Percentiles rank a stretch among this genome's conserved stretches.
phyloP scores from a whole-genome alignment of 2,888 invertebrate genomes.

The Psococerastis gibbosa region DNA sequence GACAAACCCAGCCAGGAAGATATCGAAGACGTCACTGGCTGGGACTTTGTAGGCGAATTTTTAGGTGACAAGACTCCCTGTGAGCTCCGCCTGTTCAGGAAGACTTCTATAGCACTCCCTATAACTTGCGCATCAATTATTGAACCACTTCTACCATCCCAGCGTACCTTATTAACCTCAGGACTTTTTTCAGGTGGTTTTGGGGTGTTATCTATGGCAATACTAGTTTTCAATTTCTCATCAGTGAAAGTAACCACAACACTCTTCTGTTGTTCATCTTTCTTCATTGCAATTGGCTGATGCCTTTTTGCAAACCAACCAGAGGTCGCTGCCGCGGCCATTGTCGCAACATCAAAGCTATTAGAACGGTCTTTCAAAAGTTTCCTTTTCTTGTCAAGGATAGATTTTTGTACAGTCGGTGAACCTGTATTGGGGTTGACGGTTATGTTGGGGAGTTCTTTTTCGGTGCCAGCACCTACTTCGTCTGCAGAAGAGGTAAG shows the following conservation, averaged over 20 bases:
- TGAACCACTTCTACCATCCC: slow-evolving; percentile 59
- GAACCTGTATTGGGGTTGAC: slow-evolving; percentile 15
- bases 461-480: slow-evolving; percentile 30
- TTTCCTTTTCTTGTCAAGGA: slow-evolving; percentile 31
- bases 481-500: slow-evolving; percentile 66
- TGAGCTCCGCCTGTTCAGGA: slow-evolving; percentile 39
- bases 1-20: too few relatives aligned
- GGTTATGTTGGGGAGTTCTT: slow-evolving; percentile 18
- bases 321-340: slow-evolving; percentile 34
- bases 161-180: slow-evolving; percentile 31
- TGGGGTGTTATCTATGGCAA: slow-evolving; percentile 22
- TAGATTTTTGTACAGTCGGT: neutral
- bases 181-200: slow-evolving; percentile 12
- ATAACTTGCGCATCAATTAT: slow-evolving; percentile 62
- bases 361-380: slow-evolving; percentile 55
- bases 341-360: slow-evolving; percentile 64
- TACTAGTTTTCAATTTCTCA: slow-evolving; percentile 33
- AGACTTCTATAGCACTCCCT: slow-evolving; percentile 70
- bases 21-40: too few relatives aligned
- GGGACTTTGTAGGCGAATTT: slow-evolving; percentile 18
- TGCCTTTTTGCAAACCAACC: slow-evolving; percentile 64
- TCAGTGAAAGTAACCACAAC: slow-evolving; percentile 35
- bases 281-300: slow-evolving; percentile 47
- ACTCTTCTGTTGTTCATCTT: slow-evolving; percentile 28
- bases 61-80: slow-evolving; percentile 16